A percentile compares a stretch with the other conserved stretches of the same genome.
phyloP scores from a whole-genome alignment of 2,797 vertebrate genomes.

The Tenualosa thibaudeaui region DNA sequence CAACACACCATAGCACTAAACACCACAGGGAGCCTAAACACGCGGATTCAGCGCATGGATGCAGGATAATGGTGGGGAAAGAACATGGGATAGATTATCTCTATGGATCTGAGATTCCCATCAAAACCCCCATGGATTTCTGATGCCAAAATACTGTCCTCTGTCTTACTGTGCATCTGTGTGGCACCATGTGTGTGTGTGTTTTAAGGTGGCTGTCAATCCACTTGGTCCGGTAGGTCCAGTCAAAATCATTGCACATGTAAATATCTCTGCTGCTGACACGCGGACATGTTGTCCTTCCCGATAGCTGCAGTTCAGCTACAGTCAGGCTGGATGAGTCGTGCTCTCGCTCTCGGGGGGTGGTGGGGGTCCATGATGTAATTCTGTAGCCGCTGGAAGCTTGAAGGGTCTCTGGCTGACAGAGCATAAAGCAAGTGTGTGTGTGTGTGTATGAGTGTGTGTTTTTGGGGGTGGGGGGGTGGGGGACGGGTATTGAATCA shows the following conservation, averaged over 20 bases:
- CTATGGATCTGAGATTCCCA: neutral
- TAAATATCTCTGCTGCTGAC: neutral
- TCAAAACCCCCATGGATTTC: neutral
- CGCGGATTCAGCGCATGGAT: neutral
- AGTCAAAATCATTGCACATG: neutral
- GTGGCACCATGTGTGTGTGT: neutral
- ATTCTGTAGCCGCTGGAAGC: neutral
- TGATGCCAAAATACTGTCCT: neutral
- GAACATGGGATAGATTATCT: neutral
- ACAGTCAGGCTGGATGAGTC: neutral
- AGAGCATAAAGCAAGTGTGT: neutral
- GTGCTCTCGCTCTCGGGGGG: neutral
- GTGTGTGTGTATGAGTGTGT: neutral
- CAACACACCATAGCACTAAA: neutral
- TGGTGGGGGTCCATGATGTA: neutral
- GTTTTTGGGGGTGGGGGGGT: neutral
- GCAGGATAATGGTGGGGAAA: neutral
- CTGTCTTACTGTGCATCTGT: neutral
- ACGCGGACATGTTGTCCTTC: slow-evolving; percentile 5
- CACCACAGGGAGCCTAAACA: neutral
- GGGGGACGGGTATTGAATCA: neutral
- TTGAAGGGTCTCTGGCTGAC: neutral
- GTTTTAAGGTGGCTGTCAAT: neutral
- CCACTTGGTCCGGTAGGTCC: neutral
- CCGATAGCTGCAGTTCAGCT: neutral